Percentiles rank a stretch among this genome's conserved stretches.
Evolutionary conservation across 2,888 invertebrate genomes (phyloP).

Genomic region (Eupithecia pulchellata): DNA sequence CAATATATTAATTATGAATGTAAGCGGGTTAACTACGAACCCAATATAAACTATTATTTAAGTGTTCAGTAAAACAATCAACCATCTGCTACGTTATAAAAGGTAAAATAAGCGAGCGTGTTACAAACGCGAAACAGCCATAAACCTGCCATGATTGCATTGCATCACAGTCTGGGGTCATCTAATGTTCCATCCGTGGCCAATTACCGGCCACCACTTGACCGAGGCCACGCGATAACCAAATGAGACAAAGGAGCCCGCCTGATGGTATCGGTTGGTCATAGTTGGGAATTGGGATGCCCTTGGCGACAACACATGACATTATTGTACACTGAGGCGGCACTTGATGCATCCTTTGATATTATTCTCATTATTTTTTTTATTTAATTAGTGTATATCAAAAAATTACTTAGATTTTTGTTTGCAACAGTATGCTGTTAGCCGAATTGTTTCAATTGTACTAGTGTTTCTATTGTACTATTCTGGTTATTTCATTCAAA

Average conservation of each 20-base stretch:
- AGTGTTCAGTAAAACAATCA: background rate
- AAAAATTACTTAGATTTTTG: background rate
- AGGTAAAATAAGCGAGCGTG: background rate
- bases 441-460: too few relatives aligned
- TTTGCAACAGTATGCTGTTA: too few relatives aligned
- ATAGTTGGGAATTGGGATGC: conserved; percentile 24
- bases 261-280: conserved; percentile 35
- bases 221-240: conserved; percentile 55
- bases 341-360: conserved; percentile 1
- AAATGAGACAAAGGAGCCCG: conserved; percentile 46
- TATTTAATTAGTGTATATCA: background rate
- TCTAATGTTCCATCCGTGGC: conserved; percentile 46
- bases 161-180: conserved; percentile 53
- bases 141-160: conserved; percentile 31
- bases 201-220: conserved; percentile 49
- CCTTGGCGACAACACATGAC: conserved; percentile 38
- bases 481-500: too few relatives aligned
- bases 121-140: conserved; percentile 5
- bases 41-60: too few relatives aligned
- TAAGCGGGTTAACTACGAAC: too few relatives aligned
- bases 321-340: conserved; percentile 6
- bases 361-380: background rate
- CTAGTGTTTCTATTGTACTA: too few relatives aligned
- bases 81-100: background rate
- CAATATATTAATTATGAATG: too few relatives aligned